Percentiles rank a stretch among this genome's conserved stretches.
Conservation (phyloP, 2,113 vertebrate species). For the Myxocyprinus asiaticus region DNA sequence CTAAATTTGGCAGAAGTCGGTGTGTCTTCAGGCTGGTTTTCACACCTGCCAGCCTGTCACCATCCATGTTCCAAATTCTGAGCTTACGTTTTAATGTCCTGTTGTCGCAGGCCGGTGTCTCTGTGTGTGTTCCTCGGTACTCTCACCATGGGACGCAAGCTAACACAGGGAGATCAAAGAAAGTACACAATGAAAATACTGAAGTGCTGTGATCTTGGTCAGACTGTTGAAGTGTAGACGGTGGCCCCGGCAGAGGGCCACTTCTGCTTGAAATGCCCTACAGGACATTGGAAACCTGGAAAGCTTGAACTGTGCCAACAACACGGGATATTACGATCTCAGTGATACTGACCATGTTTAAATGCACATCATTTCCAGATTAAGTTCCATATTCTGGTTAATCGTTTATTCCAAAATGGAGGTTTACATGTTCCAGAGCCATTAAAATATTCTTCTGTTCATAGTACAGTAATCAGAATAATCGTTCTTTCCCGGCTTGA, state of each 20-base stretch:
- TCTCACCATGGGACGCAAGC: conserved; percentile 50
- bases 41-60: conserved; percentile 70
- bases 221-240: conserved; percentile 52
- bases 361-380: no score
- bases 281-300: no score
- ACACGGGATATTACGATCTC: no score
- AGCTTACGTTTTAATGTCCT: conserved; percentile 53
- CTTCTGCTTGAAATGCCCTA: neutral
- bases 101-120: conserved; percentile 56
- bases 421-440: no score
- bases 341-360: no score
- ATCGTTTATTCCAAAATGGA: no score
- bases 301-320: no score
- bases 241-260: conserved; percentile 22
- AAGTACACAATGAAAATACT: conserved; percentile 59
- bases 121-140: conserved; percentile 69
- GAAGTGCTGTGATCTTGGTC: conserved; percentile 65
- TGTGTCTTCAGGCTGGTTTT: conserved; percentile 51
- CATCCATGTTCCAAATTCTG: conserved; percentile 57
- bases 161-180: conserved; percentile 68
- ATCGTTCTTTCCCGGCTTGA: no score
- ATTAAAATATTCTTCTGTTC: no score
- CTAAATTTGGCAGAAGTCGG: conserved; percentile 47
- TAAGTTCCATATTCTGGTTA: no score
- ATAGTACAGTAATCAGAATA: no score